These are phyloP conservation scores for Yponomeuta malinellus DNA, from an alignment of 2,888 invertebrate species.

Conservation along the genomic window DNA sequence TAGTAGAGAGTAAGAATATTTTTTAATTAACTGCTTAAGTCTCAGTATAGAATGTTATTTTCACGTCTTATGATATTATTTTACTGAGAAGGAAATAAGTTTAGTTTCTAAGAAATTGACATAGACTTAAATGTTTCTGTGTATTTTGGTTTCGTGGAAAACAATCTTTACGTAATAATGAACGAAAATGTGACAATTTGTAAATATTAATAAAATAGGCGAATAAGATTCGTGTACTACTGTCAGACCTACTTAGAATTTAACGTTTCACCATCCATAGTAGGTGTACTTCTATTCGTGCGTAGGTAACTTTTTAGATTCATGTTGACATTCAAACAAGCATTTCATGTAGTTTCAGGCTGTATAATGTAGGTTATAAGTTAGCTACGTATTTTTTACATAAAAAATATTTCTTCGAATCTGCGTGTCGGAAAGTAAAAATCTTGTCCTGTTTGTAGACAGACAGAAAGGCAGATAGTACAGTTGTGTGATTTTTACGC, in stretches of 20 bases:
- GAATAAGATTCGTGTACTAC: background rate
- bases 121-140: background rate
- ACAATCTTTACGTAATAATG: background rate
- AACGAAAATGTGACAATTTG: background rate
- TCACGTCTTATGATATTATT: background rate
- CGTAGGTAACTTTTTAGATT: background rate
- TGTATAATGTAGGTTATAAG: background rate
- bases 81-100: background rate
- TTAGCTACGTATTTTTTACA: background rate
- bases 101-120: background rate
- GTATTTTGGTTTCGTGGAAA: background rate
- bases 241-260: background rate
- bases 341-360: background rate
- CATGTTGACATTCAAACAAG: background rate
- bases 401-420: background rate
- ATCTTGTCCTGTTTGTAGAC: background rate
- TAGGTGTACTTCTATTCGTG: background rate
- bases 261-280: background rate
- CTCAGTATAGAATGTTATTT: background rate
- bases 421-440: background rate
- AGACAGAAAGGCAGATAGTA: too few species aligned
- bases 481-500: too few species aligned
- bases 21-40: background rate
- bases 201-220: background rate
- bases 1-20: background rate